Percentiles rank a stretch among this genome's conserved stretches.
Evolutionary conservation across 2,888 invertebrate species (phyloP).

Genomic region (Bruchidius siliquastri): DNA sequence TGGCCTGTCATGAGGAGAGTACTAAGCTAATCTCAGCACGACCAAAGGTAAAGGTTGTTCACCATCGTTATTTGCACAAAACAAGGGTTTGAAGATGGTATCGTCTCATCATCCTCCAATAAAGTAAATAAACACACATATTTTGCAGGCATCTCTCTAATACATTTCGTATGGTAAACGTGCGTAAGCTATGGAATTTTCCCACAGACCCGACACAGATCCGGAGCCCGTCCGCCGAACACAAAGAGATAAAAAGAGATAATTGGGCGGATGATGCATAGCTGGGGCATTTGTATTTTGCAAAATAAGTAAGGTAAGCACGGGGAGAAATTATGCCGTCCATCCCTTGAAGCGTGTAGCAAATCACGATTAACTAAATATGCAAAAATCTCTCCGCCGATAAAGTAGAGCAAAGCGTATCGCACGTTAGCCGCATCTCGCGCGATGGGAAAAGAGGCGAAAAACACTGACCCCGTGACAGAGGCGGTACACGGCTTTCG

Average conservation of each 20-base stretch:
- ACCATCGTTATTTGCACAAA: too few relatives aligned
- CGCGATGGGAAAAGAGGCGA: neutral
- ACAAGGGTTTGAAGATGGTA: neutral
- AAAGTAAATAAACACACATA: neutral
- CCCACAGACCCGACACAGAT: neutral
- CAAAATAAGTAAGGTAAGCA: slow-evolving; percentile 12
- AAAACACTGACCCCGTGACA: neutral
- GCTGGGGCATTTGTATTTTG: slow-evolving; percentile 14
- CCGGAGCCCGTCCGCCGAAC: slow-evolving; percentile 1
- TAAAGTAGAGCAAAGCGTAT: slow-evolving; percentile 19
- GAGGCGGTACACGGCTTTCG: neutral
- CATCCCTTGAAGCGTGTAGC: slow-evolving; percentile 13
- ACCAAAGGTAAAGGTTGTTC: too few relatives aligned
- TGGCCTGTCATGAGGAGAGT: too few relatives aligned
- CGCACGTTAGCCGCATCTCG: neutral
- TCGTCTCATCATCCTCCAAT: neutral
- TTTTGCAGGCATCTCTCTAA: neutral
- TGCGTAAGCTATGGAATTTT: neutral
- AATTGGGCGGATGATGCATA: slow-evolving; percentile 12
- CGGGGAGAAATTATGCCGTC: slow-evolving; percentile 17
- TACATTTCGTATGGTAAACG: neutral
- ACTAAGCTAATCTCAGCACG: too few relatives aligned
- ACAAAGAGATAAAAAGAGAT: slow-evolving; percentile 11
- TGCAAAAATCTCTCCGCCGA: slow-evolving; percentile 15
- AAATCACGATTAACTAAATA: slow-evolving; percentile 20